phyloP scores from a whole-genome alignment of 2,797 vertebrate genomes.

The Urocyon cinereoargenteus region DNA sequence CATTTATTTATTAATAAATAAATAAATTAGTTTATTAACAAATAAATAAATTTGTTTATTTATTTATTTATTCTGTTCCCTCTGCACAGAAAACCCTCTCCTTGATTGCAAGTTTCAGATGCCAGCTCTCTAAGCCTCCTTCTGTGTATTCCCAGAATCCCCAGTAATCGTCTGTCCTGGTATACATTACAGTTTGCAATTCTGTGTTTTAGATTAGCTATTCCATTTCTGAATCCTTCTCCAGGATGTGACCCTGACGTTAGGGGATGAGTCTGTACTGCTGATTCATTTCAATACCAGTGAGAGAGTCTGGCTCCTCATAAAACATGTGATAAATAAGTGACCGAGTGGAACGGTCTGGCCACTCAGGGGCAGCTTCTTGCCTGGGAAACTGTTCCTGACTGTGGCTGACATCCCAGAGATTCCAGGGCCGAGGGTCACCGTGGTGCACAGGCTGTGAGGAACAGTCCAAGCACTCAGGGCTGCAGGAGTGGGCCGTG shows the following conservation, averaged over 20 bases:
- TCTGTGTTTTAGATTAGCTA: background rate
- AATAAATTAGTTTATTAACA: too few relatives aligned
- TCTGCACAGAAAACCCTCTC: background rate
- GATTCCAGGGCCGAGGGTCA: too few relatives aligned
- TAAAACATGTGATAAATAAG: background rate
- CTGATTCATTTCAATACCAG: background rate
- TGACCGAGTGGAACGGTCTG: background rate
- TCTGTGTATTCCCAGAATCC: background rate
- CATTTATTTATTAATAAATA: too few relatives aligned
- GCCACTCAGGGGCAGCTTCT: background rate
- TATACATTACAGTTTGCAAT: too few relatives aligned
- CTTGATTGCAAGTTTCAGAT: fast-evolving
- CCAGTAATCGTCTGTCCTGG: background rate
- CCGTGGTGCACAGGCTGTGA: fast-evolving
- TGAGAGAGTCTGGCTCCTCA: background rate
- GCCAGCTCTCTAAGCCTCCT: background rate
- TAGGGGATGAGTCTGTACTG: background rate
- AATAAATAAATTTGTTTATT: too few relatives aligned
- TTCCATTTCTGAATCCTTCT: background rate
- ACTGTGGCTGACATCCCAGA: background rate
- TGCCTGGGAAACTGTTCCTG: too few relatives aligned
- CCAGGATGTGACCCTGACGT: background rate
- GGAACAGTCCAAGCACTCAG: too few relatives aligned
- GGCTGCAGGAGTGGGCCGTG: background rate
- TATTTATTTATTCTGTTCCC: too few relatives aligned